Evolutionary conservation across 2,113 vertebrate genomes (phyloP), one percentile per base, ranked within the genome.

Genomic region (Pachypanchax playfairii): DNA sequence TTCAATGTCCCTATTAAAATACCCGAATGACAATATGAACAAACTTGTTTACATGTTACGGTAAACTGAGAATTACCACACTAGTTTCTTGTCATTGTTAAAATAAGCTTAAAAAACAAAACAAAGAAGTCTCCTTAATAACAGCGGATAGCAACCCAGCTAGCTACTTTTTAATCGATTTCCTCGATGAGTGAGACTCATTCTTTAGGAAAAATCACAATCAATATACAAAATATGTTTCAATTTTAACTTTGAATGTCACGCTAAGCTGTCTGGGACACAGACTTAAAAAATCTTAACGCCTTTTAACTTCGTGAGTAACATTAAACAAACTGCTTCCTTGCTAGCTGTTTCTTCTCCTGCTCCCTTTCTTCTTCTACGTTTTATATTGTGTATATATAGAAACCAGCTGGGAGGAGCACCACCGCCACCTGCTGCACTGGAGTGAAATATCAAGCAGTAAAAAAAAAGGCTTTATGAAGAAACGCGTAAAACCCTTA

Each of bases 61-160:
- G 11, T 20, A 20, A 7, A 31, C 48, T 14, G 24, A 25, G 6
- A 8, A 11, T 22, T 33, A 36, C 42, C 6, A 15, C 24, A 24
- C 22, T 50, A 76, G 55, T 36, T 43, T 59, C 28, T 57, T 31
- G 48, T 72, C 83, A 82, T 83, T 66, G 79, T 72, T 50, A 35
- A 39, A 44, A 48, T 49, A 12, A 47, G 60, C 31, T 62, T 60
- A 66, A 42, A 65, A 72, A 69, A 72, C 60, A 86, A 79, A 88
- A 88, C 87, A 91, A 89, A 87, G 82, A 80, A 82, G 70, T 84
- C 70, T 54, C 39, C 54, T 46, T 65, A 73, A 78, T 85, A 83
- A 73, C 66, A 48, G 28, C 42, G 52, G 60, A 67, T 79, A 79
- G 73, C 80, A 70, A 31, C 50, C 73, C 24, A 77, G 74, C 77